Evolutionary conservation across 2,113 vertebrate genomes (phyloP).

Genomic region (Ondatra zibethicus): DNA sequence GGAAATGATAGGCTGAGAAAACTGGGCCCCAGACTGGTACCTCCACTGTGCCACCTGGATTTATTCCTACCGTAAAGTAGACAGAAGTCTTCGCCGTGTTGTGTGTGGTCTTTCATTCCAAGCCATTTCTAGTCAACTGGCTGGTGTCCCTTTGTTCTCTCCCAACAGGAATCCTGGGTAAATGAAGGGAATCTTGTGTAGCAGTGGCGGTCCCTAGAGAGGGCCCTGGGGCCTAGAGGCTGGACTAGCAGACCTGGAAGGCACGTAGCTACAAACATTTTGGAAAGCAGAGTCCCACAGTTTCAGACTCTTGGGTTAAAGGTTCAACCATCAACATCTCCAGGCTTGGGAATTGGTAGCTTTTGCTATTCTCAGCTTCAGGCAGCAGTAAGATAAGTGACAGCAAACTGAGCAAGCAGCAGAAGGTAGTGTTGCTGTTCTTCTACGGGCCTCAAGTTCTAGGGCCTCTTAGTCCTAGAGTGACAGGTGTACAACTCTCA

Average conservation of each 20-base stretch:
- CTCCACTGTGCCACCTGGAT: neutral
- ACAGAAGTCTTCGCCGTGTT: neutral
- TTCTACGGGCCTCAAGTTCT: neutral
- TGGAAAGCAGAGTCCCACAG: neutral
- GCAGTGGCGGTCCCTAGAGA: too few relatives aligned
- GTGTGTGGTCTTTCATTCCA: neutral
- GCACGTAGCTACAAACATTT: neutral
- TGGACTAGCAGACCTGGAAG: neutral
- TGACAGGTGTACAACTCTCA: neutral
- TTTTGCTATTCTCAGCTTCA: neutral
- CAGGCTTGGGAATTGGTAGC: neutral
- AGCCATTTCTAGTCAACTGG: neutral
- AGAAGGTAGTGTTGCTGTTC: neutral
- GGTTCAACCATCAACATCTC: too few relatives aligned
- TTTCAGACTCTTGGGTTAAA: neutral
- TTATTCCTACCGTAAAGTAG: neutral
- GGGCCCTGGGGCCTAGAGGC: neutral
- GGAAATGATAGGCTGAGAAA: neutral
- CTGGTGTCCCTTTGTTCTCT: neutral
- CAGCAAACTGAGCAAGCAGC: too few relatives aligned
- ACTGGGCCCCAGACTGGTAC: neutral
- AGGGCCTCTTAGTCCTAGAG: neutral
- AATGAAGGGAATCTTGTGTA: neutral
- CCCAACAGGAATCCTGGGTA: too few relatives aligned
- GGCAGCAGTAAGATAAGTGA: too few relatives aligned